Percentiles rank a stretch among this genome's conserved stretches.
Conservation (phyloP, 2,113 vertebrate genomes). For the Hipposideros armiger region DNA sequence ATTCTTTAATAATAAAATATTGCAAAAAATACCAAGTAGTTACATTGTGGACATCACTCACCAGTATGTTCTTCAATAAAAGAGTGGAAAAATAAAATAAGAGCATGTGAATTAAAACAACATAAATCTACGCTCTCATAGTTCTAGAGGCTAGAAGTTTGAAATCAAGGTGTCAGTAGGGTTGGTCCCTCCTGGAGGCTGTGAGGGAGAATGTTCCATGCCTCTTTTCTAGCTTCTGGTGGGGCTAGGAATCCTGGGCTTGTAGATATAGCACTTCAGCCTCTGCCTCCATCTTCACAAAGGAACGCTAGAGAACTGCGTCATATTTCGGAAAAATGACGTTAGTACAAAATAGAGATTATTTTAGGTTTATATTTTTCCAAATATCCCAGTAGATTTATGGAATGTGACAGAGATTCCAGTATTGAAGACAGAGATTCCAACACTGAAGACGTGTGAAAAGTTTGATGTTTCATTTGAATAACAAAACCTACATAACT, state of each 20-base stretch:
- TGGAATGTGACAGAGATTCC: no score
- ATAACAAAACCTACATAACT: background rate
- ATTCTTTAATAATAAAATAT: background rate
- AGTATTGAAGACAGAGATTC: background rate
- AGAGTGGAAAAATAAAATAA: background rate
- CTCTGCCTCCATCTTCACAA: background rate
- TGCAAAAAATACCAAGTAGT: background rate
- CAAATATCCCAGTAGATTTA: no score
- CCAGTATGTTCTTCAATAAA: background rate
- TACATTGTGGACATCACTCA: background rate
- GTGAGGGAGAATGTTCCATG: background rate
- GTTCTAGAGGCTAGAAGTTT: background rate
- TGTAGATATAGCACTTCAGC: background rate
- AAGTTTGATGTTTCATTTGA: background rate
- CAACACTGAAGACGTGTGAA: background rate
- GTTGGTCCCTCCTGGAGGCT: background rate
- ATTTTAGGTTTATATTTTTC: no score
- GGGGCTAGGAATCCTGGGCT: background rate
- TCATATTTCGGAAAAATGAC: background rate
- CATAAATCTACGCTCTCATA: background rate
- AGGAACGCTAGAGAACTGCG: background rate
- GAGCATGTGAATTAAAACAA: fast-evolving
- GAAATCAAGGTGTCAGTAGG: background rate
- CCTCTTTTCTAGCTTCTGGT: background rate
- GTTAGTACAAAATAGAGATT: background rate